phyloP scores from a whole-genome alignment of 2,113 vertebrate genomes.

The Arizona elegans region DNA sequence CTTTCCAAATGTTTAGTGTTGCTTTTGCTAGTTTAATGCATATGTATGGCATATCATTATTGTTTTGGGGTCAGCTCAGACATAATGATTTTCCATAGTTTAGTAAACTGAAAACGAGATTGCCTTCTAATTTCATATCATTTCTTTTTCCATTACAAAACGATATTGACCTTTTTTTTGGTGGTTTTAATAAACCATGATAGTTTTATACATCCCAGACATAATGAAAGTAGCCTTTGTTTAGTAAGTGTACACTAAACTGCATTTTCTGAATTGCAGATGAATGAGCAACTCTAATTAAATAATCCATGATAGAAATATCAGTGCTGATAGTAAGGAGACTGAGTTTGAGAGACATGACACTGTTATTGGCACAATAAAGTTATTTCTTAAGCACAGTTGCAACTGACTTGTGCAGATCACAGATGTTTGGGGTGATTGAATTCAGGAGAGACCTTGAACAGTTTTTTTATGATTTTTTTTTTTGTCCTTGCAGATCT shows the following conservation, averaged over 20 bases:
- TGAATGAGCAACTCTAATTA: neutral
- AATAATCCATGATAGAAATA: neutral
- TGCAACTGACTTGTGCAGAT: neutral
- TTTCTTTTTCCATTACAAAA: neutral
- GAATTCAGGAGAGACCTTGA: neutral
- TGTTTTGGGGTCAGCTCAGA: neutral
- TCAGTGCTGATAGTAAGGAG: neutral
- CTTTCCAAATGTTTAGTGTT: neutral
- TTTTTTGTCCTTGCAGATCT: slow-evolving; percentile 67
- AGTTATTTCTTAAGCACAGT: neutral
- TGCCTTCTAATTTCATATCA: neutral
- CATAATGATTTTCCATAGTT: neutral
- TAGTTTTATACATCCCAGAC: neutral
- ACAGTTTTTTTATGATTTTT: slow-evolving; percentile 1
- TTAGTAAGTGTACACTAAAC: neutral
- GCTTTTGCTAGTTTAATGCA: neutral
- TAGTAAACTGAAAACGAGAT: neutral
- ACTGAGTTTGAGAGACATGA: neutral
- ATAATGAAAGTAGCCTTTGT: neutral
- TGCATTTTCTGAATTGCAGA: neutral
- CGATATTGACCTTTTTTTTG: neutral
- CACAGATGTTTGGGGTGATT: neutral
- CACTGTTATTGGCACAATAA: neutral
- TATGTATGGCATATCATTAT: neutral
- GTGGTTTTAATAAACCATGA: neutral